Evolutionary conservation across 23 tunicate genomes (phyloP).

Genomic region (Ciona savignyi): DNA sequence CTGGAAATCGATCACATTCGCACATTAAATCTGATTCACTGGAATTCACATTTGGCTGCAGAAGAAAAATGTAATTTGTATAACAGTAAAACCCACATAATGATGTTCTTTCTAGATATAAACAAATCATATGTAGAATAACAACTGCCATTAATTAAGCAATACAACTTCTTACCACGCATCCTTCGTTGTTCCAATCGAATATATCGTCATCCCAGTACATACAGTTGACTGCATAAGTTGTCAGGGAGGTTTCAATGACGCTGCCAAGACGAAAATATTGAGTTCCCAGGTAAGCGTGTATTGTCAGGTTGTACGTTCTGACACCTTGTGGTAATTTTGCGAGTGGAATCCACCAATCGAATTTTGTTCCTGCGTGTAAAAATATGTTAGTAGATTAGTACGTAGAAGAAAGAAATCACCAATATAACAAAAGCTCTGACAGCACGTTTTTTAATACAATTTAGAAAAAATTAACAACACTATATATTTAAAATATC

Average conservation of each 20-base stretch:
- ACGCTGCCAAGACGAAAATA: slow-evolving; percentile 1
- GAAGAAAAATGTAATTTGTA: not conserved
- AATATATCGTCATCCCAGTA: slow-evolving; percentile 10
- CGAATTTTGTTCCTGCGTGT: not conserved
- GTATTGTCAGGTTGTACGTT: not conserved
- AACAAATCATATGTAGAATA: too few species aligned
- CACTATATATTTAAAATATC: too few species aligned
- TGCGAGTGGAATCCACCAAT: not conserved
- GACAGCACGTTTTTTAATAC: too few species aligned
- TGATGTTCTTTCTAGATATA: not conserved
- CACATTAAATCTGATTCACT: not conserved
- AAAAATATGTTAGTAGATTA: too few species aligned
- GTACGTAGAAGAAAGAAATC: too few species aligned
- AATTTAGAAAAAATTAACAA: too few species aligned
- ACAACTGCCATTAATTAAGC: too few species aligned
- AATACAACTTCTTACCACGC: slow-evolving; percentile 26
- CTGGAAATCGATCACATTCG: not conserved
- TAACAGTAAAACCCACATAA: not conserved
- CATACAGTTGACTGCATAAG: slow-evolving; percentile 11
- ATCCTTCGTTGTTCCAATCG: slow-evolving; percentile 10
- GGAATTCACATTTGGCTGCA: not conserved
- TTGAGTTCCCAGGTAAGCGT: not conserved
- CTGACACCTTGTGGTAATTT: not conserved
- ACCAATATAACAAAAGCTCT: too few species aligned
- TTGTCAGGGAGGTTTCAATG: not conserved